Conservation (phyloP, 2,888 invertebrate species). For the Coremacera marginata region DNA sequence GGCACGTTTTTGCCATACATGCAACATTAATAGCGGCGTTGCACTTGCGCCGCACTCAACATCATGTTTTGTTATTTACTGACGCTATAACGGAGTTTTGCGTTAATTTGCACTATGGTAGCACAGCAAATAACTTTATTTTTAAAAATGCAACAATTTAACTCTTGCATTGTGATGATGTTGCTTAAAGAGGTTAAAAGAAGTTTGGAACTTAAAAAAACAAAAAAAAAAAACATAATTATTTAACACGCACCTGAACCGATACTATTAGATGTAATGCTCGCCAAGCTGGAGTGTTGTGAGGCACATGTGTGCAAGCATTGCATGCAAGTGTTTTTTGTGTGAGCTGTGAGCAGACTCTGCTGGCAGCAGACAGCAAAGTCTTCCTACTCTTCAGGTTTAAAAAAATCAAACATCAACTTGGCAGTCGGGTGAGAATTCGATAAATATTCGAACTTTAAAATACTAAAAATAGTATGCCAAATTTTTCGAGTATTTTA, state of each 20-base stretch:
- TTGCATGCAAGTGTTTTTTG: not conserved
- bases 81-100: not conserved
- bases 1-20: conserved; percentile 8
- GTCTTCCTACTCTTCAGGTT: too few species aligned
- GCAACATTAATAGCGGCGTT: not conserved
- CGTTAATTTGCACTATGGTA: not conserved
- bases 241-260: not conserved
- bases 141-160: conserved; percentile 30
- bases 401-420: too few species aligned
- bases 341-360: too few species aligned
- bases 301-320: not conserved
- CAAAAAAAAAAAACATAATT: not conserved
- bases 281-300: not conserved
- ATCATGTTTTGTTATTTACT: not conserved
- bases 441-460: too few species aligned
- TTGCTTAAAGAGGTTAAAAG: not conserved
- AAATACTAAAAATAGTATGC: too few species aligned
- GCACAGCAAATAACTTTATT: not conserved
- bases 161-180: not conserved
- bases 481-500: too few species aligned
- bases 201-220: not conserved
- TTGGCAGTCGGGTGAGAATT: too few species aligned
- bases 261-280: not conserved
- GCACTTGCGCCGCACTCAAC: not conserved
- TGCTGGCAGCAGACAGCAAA: too few species aligned